phyloP scores from a whole-genome alignment of 2,888 invertebrate species.

The Amphipoea oculea region DNA sequence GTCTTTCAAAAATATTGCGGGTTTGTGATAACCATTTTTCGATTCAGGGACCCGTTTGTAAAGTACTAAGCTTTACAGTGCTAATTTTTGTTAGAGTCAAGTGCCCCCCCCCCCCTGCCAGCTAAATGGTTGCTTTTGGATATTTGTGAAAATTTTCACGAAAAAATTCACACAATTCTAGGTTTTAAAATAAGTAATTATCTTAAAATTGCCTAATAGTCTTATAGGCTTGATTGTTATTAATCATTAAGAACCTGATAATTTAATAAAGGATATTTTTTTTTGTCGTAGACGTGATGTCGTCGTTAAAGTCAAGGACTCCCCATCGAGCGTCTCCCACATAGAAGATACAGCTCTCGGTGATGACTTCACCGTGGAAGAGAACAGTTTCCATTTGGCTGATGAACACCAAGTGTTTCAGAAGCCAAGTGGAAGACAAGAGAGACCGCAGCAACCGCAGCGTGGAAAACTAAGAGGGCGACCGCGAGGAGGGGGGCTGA shows the following conservation, averaged over 20 bases:
- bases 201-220: not conserved
- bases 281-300: not conserved
- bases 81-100: too few species aligned
- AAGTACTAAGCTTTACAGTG: too few species aligned
- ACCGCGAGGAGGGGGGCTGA: not conserved
- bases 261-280: not conserved
- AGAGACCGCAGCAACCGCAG: not conserved
- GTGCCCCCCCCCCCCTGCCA: too few species aligned
- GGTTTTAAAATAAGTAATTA: too few species aligned
- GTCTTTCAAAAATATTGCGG: too few species aligned
- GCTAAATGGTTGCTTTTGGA: too few species aligned
- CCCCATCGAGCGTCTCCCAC: not conserved
- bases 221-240: not conserved
- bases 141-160: too few species aligned
- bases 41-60: too few species aligned
- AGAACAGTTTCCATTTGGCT: not conserved
- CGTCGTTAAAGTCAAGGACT: not conserved
- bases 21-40: too few species aligned
- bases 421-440: not conserved
- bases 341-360: not conserved
- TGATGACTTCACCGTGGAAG: not conserved
- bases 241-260: not conserved
- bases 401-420: not conserved
- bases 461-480: not conserved
- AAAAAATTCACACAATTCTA: too few species aligned